Base-by-base conservation (phyloP, 2,888 invertebrate genomes). In the Lagria hirta region DNA sequence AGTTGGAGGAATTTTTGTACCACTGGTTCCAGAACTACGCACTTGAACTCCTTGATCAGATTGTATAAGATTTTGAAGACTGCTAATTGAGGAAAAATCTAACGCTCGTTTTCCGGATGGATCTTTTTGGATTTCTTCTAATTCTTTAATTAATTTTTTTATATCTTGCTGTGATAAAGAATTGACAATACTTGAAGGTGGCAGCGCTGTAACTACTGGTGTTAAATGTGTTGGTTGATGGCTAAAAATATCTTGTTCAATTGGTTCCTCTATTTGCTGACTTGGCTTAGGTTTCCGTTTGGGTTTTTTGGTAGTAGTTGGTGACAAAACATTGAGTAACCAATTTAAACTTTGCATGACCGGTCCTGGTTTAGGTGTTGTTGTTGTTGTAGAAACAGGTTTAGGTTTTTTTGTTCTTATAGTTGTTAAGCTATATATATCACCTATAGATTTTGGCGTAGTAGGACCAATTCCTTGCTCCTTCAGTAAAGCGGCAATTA, bases 381-480 rank as follows among this genome's bases (percentile, higher is more conserved):
- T 55, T 7, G 73, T 72, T 4, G 75, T 60, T 47, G 52, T 65
- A 3, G 65, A 58, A 33, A 54, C 59, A 14, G 61, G 53, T 41
- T 46, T 55, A 1, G 58, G 54, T 23, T 44, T 50, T 26, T 52
- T 49, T 4, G 56, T 56, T 6, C 62, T 59, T 7, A 60, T 55
- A 11, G 58, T 55, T 28, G 42, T 37, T 12, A 23, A 22, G 57
- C 64, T 62, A 34, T 41, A 54, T 35, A 35, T 35, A 14, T 24
- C 36, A 20, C 32, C 41, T 1, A 49, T 26, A 22, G 35, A 38
- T 70, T 78, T 79, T 55, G 84, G 82, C 47, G 83, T 83, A n/a
- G 80, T 76, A 2, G 86, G 85, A 43, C 81, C 83, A 55, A 86
- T 84, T 22, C 85, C 85, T 62, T 83, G 80, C 57, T 84, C 80